Conservation (phyloP, 2,113 vertebrate genomes). For the Cyanoderma ruficeps region DNA sequence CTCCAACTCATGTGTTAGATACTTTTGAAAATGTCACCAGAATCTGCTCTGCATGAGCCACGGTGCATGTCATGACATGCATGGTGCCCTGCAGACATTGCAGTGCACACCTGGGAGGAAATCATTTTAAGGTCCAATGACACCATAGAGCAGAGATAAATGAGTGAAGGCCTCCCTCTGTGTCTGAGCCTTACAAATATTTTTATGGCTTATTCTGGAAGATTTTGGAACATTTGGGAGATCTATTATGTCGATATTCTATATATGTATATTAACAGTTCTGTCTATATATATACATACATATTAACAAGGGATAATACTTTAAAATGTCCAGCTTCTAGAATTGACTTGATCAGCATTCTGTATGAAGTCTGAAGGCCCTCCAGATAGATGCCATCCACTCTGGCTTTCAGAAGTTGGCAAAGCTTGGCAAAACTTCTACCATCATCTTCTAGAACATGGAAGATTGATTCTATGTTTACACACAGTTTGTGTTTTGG, state of each 20-base stretch:
- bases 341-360: background rate
- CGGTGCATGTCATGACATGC: rapidly evolving
- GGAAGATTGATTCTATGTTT: background rate
- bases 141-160: background rate
- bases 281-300: background rate
- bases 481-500: background rate
- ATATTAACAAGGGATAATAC: background rate
- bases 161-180: background rate
- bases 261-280: background rate
- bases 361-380: background rate
- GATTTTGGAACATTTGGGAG: background rate
- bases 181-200: background rate
- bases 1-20: background rate
- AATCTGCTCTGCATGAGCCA: background rate
- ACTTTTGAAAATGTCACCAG: background rate
- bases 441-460: background rate
- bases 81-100: background rate
- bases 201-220: background rate
- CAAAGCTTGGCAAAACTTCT: background rate
- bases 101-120: background rate
- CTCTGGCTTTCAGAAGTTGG: background rate
- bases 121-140: background rate
- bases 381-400: background rate
- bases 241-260: background rate
- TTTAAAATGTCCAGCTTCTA: background rate